Evolutionary conservation across 2,113 vertebrate genomes (phyloP).

Genomic region (Tapirus terrestris): DNA sequence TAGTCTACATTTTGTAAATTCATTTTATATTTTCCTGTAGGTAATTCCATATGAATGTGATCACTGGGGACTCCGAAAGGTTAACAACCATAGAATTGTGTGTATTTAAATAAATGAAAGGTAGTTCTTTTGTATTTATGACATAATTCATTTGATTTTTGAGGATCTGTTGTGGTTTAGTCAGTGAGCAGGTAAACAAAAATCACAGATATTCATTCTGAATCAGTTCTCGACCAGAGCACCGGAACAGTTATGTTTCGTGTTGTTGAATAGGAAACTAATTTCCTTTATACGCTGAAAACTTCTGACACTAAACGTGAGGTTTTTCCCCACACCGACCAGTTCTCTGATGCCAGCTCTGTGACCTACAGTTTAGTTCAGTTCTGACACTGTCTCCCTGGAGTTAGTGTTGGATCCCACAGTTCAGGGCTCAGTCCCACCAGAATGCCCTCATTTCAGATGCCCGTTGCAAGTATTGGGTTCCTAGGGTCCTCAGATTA

Average conservation of each 20-base stretch:
- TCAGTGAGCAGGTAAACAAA: background rate
- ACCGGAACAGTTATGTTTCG: too few relatives aligned
- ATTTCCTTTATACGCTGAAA: background rate
- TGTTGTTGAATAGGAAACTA: background rate
- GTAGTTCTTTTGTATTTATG: background rate
- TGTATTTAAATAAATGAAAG: constrained; percentile 5
- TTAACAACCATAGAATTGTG: background rate
- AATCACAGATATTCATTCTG: background rate
- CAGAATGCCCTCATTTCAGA: background rate
- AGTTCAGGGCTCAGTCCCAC: background rate
- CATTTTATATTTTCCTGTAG: constrained; percentile 22
- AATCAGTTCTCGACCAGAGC: background rate
- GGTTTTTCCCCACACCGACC: background rate
- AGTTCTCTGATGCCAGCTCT: background rate
- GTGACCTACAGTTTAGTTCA: background rate
- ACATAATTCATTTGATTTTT: background rate
- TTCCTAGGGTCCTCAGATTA: background rate
- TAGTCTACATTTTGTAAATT: background rate
- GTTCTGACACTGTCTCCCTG: background rate
- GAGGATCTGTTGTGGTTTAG: background rate
- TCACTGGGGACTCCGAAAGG: background rate
- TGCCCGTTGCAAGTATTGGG: background rate
- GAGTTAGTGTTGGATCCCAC: background rate
- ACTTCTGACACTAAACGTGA: background rate
- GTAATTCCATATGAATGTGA: background rate